A percentile compares a stretch with the other conserved stretches of the same genome.
Conservation (phyloP, 2,113 vertebrate genomes). For the Ploceus nigricollis region DNA sequence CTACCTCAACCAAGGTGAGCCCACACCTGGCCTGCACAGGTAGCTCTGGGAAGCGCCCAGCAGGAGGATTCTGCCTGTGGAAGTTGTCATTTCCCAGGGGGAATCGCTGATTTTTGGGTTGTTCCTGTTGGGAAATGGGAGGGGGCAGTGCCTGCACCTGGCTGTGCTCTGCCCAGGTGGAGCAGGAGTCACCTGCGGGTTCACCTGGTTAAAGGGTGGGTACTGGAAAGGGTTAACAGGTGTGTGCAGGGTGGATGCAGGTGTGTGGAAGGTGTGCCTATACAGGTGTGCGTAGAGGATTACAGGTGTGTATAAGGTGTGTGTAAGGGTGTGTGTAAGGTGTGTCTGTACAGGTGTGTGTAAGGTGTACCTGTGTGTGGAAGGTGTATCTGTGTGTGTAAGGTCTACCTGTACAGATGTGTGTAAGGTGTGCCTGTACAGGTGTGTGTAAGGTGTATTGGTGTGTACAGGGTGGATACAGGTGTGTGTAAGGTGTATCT, state of each 20-base stretch:
- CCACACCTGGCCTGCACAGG: neutral
- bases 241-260: neutral
- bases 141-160: accelerated
- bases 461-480: no score
- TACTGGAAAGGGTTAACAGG: no score
- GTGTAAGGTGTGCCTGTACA: no score
- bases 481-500: neutral
- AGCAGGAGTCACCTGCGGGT: accelerated
- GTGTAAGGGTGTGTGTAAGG: neutral
- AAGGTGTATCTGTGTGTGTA: neutral
- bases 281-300: neutral
- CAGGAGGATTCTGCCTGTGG: neutral
- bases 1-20: conserved; percentile 97
- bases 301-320: neutral
- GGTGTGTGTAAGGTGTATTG: neutral
- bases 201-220: neutral
- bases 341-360: no score
- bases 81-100: accelerated
- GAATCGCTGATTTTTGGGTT: accelerated
- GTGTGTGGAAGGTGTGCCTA: neutral
- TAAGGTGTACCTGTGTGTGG: neutral
- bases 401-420: no score
- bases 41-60: accelerated
- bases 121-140: neutral
- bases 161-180: neutral